These are phyloP conservation scores for Epicauta chinensis DNA, from an alignment of 1,140 invertebrate species.

Conservation along the genomic window DNA sequence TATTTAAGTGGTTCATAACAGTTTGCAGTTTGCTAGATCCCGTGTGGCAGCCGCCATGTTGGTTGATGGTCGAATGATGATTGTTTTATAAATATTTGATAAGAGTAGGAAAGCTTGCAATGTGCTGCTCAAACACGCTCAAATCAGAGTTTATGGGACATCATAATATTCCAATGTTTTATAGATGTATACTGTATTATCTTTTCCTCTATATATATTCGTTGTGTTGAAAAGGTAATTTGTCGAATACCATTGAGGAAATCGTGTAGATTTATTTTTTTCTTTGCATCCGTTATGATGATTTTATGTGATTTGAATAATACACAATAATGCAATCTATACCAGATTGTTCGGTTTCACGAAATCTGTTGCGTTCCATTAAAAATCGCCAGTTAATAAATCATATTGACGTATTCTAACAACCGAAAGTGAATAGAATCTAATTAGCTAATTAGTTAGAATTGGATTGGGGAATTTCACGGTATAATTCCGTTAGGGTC, in stretches of 20 bases:
- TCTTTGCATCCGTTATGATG: constrained; percentile 23
- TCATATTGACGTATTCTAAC: too few species aligned
- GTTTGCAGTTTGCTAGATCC: constrained; percentile 38
- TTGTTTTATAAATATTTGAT: constrained; percentile 46
- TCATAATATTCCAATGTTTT: constrained; percentile 43
- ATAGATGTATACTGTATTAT: constrained; percentile 38
- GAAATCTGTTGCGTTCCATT: too few species aligned
- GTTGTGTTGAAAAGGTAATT: constrained; percentile 33
- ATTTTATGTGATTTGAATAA: constrained; percentile 34
- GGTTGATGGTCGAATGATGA: constrained; percentile 45
- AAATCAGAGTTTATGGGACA: constrained; percentile 44
- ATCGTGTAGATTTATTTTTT: constrained; percentile 33
- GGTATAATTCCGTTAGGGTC: too few species aligned
- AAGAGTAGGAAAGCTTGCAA: constrained; percentile 23
- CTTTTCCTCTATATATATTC: constrained; percentile 21
- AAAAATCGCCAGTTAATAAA: too few species aligned
- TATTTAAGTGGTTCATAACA: constrained; percentile 44
- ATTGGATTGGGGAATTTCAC: too few species aligned
- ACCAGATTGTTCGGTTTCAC: too few species aligned
- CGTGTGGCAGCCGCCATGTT: constrained; percentile 40
- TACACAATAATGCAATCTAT: too few species aligned
- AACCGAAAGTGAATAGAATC: too few species aligned
- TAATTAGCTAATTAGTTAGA: too few species aligned
- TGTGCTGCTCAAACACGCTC: constrained; percentile 26
- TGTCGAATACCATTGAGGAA: constrained; percentile 34